Base-by-base conservation (phyloP, 2,888 invertebrate species). In the Ecdyonurus torrentis region DNA sequence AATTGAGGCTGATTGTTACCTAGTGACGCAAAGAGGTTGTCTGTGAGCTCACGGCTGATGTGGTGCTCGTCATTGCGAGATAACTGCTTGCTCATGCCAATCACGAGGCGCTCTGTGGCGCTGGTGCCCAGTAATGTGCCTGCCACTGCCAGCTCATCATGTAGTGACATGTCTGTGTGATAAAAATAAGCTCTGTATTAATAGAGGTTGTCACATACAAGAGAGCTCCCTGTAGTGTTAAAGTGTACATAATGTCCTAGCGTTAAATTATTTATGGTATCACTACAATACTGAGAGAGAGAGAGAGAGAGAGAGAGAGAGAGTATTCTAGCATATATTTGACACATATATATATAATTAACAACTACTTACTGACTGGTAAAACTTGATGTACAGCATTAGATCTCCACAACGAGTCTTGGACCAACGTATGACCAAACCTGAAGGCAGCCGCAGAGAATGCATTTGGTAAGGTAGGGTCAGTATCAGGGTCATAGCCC, bases 381-480 rank as follows among this genome's bases (percentile, higher is more conserved):
- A 71, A 65, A 64, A 68, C 68, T 23, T 68, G 66, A 63, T 71
- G 71, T n/a, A 64, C 64, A 7, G 79, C 78, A 69, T 90, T 87
- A 69, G 81, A 86, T 65, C 91, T 79, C 66, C 88, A 77, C 72
- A 91, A 86, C 10, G 85, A 83, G 3, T 83, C 81, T 70, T 91
- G 90, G 2, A 93, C 89, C 66, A 94, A 76, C 58, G 91, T 91
- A 72, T 91, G 91, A 0, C 91, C 91, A 72, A 91, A 91, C 23
- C 91, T 80, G 74, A 89, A 91, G 1, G 91, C 91, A 0, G 91
- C 90, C 0, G 89, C 82, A 0, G 86, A 83, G 74, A 91, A 91
- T 0, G 86, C 79, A 73, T 89, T 91, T 1, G 87, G 86, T 0
- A 89, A 81, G 1, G 83, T 83, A 0, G 90, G 85, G 75, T 90